Conservation (phyloP, 2,888 invertebrate genomes). For the Laspeyria flexula region DNA sequence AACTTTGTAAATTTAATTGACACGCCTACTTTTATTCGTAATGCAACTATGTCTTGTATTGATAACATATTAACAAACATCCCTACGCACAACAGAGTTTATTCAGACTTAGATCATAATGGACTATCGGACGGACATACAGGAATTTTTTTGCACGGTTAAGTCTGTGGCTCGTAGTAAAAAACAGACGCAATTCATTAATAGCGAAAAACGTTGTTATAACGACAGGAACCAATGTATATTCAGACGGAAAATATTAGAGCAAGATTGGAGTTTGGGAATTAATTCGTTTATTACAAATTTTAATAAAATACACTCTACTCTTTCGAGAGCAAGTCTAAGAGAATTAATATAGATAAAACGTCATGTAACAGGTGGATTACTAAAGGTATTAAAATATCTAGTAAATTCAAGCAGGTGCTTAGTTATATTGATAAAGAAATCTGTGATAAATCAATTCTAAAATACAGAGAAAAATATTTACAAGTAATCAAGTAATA, state of each 20-base stretch:
- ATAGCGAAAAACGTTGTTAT: background rate
- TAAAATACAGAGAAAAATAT: constrained; percentile 1
- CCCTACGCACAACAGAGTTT: background rate
- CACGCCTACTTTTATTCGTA: constrained; percentile 4
- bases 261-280: background rate
- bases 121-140: constrained; percentile 10
- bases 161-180: background rate
- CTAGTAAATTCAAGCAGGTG: constrained; percentile 9
- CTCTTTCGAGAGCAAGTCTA: background rate
- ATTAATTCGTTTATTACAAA: background rate
- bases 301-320: background rate
- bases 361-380: background rate
- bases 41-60: background rate
- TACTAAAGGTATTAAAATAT: constrained; percentile 4
- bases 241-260: background rate
- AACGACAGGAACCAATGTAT: background rate
- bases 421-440: background rate
- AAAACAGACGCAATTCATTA: background rate
- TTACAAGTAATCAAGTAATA: constrained; percentile 4
- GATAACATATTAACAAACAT: constrained; percentile 4
- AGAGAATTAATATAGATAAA: background rate
- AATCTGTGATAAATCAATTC: background rate
- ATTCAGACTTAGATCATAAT: constrained; percentile 5
- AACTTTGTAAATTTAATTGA: constrained; percentile 2
- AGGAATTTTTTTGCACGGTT: background rate